Conservation (phyloP, 2,113 vertebrate genomes). For the Protomyctophum bolini region DNA sequence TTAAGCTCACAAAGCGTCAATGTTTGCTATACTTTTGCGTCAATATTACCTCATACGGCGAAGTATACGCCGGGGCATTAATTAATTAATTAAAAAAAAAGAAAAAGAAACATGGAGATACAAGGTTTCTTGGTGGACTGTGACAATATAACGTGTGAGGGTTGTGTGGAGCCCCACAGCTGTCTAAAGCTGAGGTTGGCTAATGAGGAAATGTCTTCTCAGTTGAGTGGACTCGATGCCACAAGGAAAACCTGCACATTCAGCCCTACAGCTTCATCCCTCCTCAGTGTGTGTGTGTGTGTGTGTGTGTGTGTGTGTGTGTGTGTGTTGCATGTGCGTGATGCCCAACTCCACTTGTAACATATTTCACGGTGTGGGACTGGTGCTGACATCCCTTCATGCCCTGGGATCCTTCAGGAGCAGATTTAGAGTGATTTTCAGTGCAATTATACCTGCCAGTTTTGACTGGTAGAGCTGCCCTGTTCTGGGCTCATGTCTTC, state of each 20-base stretch:
- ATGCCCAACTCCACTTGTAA: slow-evolving; percentile 59
- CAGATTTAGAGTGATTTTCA: slow-evolving; percentile 82
- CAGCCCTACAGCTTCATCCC: slow-evolving; percentile 79
- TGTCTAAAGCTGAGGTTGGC: slow-evolving; percentile 75
- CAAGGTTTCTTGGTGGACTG: too few species aligned
- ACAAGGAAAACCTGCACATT: slow-evolving; percentile 78
- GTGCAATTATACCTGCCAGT: slow-evolving; percentile 81
- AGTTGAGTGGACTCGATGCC: slow-evolving; percentile 78
- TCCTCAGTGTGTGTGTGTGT: slow-evolving; percentile 53
- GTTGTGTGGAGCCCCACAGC: slow-evolving; percentile 70
- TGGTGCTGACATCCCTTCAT: slow-evolving; percentile 68
- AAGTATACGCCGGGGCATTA: too few species aligned
- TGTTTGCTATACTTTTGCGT: too few species aligned
- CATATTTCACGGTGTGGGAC: slow-evolving; percentile 74
- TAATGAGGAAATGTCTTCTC: slow-evolving; percentile 82
- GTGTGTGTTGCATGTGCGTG: slow-evolving; percentile 32
- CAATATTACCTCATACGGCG: too few species aligned
- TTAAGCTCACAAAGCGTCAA: too few species aligned
- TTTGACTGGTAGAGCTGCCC: slow-evolving; percentile 76
- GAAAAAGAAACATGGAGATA: too few species aligned
- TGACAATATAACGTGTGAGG: slow-evolving; percentile 33
- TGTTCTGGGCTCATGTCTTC: slow-evolving; percentile 71
- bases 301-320: slow-evolving; percentile 26
- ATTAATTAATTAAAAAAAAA: too few species aligned
- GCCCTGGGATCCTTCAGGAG: slow-evolving; percentile 73